A percentile compares a stretch with the other conserved stretches of the same genome.
Conservation (phyloP, 2,113 vertebrate species). For the Entelurus aequoreus region DNA sequence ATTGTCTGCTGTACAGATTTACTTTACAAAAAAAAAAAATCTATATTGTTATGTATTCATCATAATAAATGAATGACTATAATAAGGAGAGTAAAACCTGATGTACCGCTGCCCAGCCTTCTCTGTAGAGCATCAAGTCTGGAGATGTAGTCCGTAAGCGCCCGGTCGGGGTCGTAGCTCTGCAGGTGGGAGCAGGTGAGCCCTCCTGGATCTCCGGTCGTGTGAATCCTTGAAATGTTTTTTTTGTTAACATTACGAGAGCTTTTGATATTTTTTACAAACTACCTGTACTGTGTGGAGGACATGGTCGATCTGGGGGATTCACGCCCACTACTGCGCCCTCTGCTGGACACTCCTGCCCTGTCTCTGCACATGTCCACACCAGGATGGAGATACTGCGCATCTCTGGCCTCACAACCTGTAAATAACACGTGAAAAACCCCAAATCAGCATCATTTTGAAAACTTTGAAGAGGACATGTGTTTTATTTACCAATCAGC, state of each 20-base stretch:
- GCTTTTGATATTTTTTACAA: too few relatives aligned
- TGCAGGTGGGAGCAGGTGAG: conserved; percentile 86
- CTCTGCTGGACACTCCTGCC: conserved; percentile 65
- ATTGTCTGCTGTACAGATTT: too few relatives aligned
- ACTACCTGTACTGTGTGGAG: conserved; percentile 76
- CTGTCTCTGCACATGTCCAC: conserved; percentile 81
- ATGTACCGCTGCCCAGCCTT: conserved; percentile 84
- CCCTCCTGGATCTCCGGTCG: conserved; percentile 68
- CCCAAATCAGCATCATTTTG: not conserved
- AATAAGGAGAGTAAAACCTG: conserved; percentile 69
- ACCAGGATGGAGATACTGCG: conserved; percentile 75
- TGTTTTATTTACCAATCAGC: conserved; percentile 66
- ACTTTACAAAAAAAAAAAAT: too few relatives aligned
- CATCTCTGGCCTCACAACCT: conserved; percentile 81
- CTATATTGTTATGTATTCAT: too few relatives aligned
- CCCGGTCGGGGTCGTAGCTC: conserved; percentile 92
- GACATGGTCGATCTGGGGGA: conserved; percentile 76
- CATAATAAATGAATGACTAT: too few relatives aligned
- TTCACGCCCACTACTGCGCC: conserved; percentile 81
- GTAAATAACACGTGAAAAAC: conserved; percentile 5
- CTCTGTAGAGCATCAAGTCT: conserved; percentile 90
- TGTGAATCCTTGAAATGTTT: conserved; percentile 67
- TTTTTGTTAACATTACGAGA: too few relatives aligned
- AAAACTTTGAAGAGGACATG: not conserved
- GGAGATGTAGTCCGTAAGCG: conserved; percentile 91